Base-by-base conservation (phyloP, 2,888 invertebrate genomes). In the Plemyria rubiginata region DNA sequence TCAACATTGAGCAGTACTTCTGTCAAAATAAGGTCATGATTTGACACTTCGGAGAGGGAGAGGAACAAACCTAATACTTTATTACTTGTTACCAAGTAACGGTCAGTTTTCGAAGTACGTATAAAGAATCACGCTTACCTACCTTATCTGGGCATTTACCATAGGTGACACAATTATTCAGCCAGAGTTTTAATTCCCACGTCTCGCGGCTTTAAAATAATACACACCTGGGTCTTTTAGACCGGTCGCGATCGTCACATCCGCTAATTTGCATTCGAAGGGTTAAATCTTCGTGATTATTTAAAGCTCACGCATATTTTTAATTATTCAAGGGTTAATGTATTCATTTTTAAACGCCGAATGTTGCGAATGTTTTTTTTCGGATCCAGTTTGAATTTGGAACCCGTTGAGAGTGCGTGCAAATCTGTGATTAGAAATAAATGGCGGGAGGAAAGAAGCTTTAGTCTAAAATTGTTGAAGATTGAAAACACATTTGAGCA, bases 251-350 rank as follows among this genome's bases (percentile, higher is more conserved):
- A 85, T 84, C 70, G 78, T 81, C 81, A 79, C 83, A 85, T 85
- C 79, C 82, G 76, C 80, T 83, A 77, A 91, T 92, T 91, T 89
- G 90, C 92, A 92, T 92, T 78, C 81, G 81, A 86, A 88, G 92
- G 92, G 92, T 91, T 91, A 90, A 60, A 91, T 88, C 90, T 86
- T 89, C 82, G 81, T 86, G 88, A 89, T 86, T 90, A 89, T 92
- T 89, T 88, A 85, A 45, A 80, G 82, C 87, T 86, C 90, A 87
- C 91, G 91, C 88, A 88, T 90, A 90, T 90, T 90, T 92, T 90
- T 92, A 92, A 92, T 92, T 92, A 90, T 92, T 87, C 90, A 90
- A 87, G 92, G 92, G 92, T 90, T 87, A 90, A 91, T 89, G 78
- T 90, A 90, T 85, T 90, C 74, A 72, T 79, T 83, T 83, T 80